These are phyloP conservation scores for Etheostoma nigrum DNA, from an alignment of 2,797 vertebrate species.

Conservation along the genomic window DNA sequence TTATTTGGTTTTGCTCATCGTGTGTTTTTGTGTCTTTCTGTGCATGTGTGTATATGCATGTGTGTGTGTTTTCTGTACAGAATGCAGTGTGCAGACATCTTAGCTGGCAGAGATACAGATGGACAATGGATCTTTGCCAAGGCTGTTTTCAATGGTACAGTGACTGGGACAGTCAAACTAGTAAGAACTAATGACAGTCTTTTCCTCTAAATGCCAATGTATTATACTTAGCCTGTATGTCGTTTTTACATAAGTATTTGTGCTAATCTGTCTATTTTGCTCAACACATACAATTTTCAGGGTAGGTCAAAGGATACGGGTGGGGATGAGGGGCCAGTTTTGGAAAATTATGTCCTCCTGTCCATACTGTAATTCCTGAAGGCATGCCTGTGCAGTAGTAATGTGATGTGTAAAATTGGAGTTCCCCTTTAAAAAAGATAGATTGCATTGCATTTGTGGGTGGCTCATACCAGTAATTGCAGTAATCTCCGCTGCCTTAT, in stretches of 20 bases:
- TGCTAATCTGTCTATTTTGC: background rate
- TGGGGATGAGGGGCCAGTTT: too few relatives aligned
- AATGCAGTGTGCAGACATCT: slow-evolving; percentile 82
- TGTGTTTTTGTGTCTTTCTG: slow-evolving; percentile 19
- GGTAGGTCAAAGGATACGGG: too few relatives aligned
- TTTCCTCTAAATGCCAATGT: background rate
- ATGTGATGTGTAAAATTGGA: too few relatives aligned
- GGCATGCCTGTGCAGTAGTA: too few relatives aligned
- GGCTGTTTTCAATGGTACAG: slow-evolving; percentile 73
- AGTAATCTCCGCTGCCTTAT: background rate
- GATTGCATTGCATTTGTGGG: too few relatives aligned
- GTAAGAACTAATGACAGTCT: slow-evolving; percentile 67
- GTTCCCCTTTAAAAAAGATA: too few relatives aligned
- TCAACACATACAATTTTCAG: background rate
- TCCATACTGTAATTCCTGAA: too few relatives aligned
- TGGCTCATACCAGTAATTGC: background rate
- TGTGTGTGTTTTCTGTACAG: slow-evolving; percentile 62
- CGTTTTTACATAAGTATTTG: background rate
- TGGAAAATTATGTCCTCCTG: too few relatives aligned
- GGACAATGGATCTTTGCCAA: slow-evolving; percentile 76
- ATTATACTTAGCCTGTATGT: background rate
- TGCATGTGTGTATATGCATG: background rate
- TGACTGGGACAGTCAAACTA: slow-evolving; percentile 82
- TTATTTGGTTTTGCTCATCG: slow-evolving; percentile 20
- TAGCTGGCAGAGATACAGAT: slow-evolving; percentile 55